These are phyloP conservation scores for Nibea albiflora DNA, from an alignment of 2,113 vertebrate species.

Conservation along the genomic window DNA sequence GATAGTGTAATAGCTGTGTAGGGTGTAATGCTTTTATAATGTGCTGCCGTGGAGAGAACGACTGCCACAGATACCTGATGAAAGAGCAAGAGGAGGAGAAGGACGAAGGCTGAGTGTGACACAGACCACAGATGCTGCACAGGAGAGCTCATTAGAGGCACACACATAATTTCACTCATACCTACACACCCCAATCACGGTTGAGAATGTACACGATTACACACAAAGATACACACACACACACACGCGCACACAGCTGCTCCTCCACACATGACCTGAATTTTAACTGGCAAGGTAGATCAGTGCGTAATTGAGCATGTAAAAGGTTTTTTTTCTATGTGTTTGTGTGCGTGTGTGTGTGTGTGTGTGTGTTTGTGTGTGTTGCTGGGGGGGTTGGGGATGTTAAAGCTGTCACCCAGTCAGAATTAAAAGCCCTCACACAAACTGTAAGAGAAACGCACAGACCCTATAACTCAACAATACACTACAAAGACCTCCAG, in stretches of 20 bases:
- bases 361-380: conserved; percentile 14
- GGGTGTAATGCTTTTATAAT: too few species aligned
- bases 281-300: conserved; percentile 72
- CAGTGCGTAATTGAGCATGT: conserved; percentile 70
- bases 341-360: not conserved
- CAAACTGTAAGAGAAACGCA: conserved; percentile 29
- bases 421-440: conserved; percentile 35
- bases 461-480: conserved; percentile 20
- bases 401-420: conserved; percentile 44
- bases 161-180: conserved; percentile 22
- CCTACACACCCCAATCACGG: conserved; percentile 28
- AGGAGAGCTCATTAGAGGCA: conserved; percentile 66
- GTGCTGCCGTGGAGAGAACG: conserved; percentile 29
- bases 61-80: conserved; percentile 48
- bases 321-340: conserved; percentile 37
- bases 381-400: conserved; percentile 17
- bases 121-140: conserved; percentile 69
- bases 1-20: conserved; percentile 3
- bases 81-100: conserved; percentile 59
- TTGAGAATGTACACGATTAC: conserved; percentile 29
- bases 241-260: conserved; percentile 65
- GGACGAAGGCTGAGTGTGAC: conserved; percentile 58
- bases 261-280: conserved; percentile 77
- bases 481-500: conserved; percentile 15
- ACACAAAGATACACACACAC: conserved; percentile 20